Conservation (phyloP, 2,797 vertebrate species). For the Pygocentrus nattereri region DNA sequence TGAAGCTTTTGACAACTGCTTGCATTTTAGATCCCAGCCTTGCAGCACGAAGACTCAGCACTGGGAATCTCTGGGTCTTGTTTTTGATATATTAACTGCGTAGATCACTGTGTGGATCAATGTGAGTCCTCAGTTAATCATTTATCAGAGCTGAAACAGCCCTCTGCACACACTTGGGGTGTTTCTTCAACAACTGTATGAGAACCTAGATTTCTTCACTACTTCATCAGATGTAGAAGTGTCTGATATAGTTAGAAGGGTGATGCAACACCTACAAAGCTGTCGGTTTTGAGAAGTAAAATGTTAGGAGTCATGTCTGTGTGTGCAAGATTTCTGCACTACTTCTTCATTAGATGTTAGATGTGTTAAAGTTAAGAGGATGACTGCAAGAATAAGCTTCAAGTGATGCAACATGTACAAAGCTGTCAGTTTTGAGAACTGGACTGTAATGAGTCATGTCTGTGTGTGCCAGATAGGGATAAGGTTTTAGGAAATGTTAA, state of each 20-base stretch:
- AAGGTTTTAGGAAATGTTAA: background rate
- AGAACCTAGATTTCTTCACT: background rate
- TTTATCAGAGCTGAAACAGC: constrained; percentile 35
- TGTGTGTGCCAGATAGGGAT: too few relatives aligned
- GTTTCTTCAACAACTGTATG: background rate
- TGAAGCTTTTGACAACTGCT: constrained; percentile 13
- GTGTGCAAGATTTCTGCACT: background rate
- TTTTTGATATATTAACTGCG: constrained; percentile 6
- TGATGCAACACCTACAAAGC: background rate
- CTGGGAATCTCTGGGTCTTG: background rate
- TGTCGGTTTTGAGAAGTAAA: background rate
- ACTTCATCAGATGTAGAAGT: background rate
- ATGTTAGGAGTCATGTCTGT: background rate
- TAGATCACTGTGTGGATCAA: constrained; percentile 2
- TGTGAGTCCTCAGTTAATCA: constrained; percentile 43
- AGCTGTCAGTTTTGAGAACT: too few relatives aligned
- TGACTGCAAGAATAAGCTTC: too few relatives aligned
- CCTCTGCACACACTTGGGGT: background rate
- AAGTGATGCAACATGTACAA: too few relatives aligned
- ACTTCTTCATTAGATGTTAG: too few relatives aligned
- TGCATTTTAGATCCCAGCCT: constrained; percentile 41
- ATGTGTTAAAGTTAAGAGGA: too few relatives aligned
- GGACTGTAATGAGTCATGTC: too few relatives aligned
- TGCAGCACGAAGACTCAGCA: background rate
- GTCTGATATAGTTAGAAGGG: background rate